Conservation (phyloP, 2,888 invertebrate species). For the Corythucha ciliata region DNA sequence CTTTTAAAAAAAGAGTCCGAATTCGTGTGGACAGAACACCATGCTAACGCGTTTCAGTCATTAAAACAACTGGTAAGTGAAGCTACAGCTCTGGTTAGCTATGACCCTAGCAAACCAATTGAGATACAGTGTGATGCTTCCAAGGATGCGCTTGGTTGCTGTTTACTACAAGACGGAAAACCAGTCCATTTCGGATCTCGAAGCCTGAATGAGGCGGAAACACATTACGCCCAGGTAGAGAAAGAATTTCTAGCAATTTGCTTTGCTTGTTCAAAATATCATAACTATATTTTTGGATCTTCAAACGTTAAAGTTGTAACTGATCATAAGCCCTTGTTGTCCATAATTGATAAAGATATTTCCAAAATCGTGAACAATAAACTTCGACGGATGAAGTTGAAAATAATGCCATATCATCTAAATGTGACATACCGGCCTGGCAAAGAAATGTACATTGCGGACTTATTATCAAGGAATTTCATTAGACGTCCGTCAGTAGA, state of each 20-base stretch:
- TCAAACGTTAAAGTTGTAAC: no score
- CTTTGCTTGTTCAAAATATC: conserved; percentile 10
- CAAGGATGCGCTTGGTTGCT: conserved; percentile 25
- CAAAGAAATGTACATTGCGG: conserved; percentile 15
- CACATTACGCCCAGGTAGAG: conserved; percentile 34
- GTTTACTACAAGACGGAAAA: conserved; percentile 27
- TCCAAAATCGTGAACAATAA: conserved; percentile 8
- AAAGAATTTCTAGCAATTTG: conserved; percentile 30
- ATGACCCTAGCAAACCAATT: no score
- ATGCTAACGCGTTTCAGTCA: no score
- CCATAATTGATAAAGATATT: conserved; percentile 12
- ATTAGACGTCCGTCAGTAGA: no score
- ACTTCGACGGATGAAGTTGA: conserved; percentile 13
- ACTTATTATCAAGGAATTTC: conserved; percentile 16
- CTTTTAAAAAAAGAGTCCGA: no score
- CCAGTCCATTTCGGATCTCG: conserved; percentile 27
- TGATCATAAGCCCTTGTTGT: conserved; percentile 13
- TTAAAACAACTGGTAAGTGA: no score
- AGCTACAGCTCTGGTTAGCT: no score
- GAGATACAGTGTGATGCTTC: conserved; percentile 27
- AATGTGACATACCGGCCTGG: conserved; percentile 9
- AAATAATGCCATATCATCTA: conserved; percentile 5
- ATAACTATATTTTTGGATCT: conserved; percentile 14
- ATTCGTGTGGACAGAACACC: no score
- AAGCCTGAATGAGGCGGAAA: conserved; percentile 26